A percentile compares a stretch with the other conserved stretches of the same genome.
Conservation (phyloP, 2,113 vertebrate genomes). For the Chamaetylas fuelleborni region DNA sequence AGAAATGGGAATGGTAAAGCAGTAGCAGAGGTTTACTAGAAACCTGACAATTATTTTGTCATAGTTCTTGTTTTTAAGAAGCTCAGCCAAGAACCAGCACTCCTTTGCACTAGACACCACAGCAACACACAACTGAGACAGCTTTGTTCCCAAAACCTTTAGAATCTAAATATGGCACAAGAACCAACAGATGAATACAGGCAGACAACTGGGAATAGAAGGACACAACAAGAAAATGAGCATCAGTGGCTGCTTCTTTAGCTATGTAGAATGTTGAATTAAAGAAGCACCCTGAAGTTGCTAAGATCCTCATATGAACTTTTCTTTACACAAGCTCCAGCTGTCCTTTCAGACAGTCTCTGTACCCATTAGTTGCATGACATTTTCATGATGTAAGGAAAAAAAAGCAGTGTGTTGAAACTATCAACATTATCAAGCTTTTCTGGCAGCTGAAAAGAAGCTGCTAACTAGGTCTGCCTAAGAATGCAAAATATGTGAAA, state of each 20-base stretch:
- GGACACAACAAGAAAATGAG: background rate
- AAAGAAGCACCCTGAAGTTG: background rate
- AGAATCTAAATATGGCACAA: background rate
- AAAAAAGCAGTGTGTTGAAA: background rate
- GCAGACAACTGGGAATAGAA: background rate
- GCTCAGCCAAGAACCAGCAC: rapidly evolving
- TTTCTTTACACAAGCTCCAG: background rate
- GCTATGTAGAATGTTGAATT: background rate
- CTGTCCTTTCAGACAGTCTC: background rate
- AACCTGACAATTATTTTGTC: background rate
- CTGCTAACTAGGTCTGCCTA: background rate
- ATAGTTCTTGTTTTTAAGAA: background rate
- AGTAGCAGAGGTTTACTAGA: background rate
- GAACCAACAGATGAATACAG: background rate
- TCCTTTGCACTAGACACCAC: background rate
- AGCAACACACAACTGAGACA: background rate
- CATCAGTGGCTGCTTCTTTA: background rate
- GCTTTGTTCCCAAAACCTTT: background rate
- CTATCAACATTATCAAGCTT: background rate
- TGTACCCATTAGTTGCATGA: rapidly evolving
- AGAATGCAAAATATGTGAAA: background rate
- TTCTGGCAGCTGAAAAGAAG: background rate
- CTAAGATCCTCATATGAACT: rapidly evolving
- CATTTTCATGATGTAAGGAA: background rate
- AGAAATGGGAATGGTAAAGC: background rate